Percentiles rank a stretch among this genome's conserved stretches.
phyloP scores from a whole-genome alignment of 2,113 vertebrate genomes.

The Takifugu bimaculatus region DNA sequence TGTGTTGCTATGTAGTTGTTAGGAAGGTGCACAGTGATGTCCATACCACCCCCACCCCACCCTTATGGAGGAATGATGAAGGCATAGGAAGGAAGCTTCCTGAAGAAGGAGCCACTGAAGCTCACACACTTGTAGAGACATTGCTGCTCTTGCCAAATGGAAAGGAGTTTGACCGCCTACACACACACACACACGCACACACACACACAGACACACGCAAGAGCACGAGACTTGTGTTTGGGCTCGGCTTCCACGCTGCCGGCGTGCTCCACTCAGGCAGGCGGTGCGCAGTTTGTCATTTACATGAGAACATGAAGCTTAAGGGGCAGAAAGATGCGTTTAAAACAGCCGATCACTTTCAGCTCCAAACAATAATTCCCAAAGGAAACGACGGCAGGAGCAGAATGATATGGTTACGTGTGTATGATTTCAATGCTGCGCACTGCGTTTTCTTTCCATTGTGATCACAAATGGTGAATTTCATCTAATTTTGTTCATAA shows the following conservation, averaged over 20 bases:
- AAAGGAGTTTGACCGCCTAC: conserved; percentile 61
- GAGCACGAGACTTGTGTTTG: conserved; percentile 60
- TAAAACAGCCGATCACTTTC: conserved; percentile 23
- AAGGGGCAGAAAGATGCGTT: conserved; percentile 57
- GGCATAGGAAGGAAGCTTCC: conserved; percentile 28
- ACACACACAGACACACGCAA: conserved; percentile 22
- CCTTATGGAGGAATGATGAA: conserved; percentile 9
- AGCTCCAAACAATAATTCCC: conserved; percentile 1
- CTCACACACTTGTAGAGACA: conserved; percentile 49
- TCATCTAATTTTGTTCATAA: too few relatives aligned
- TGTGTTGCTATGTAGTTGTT: conserved; percentile 6
- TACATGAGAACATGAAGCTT: conserved; percentile 65
- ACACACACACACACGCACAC: conserved; percentile 46
- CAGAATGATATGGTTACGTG: too few relatives aligned
- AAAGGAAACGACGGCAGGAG: too few relatives aligned
- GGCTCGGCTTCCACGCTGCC: conserved; percentile 60
- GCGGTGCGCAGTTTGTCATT: conserved; percentile 67
- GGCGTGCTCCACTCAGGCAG: conserved; percentile 62
- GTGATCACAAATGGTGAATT: too few relatives aligned
- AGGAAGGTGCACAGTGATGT: conserved; percentile 2
- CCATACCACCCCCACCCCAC: conserved; percentile 2
- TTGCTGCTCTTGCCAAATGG: conserved; percentile 49
- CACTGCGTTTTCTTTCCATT: too few relatives aligned
- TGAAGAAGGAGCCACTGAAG: conserved; percentile 36
- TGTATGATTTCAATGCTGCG: too few relatives aligned